Percentiles rank a stretch among this genome's conserved stretches.
These are phyloP conservation scores for Plectus sambesii DNA, from an alignment of 1,140 invertebrate species.

Conservation along the genomic window DNA sequence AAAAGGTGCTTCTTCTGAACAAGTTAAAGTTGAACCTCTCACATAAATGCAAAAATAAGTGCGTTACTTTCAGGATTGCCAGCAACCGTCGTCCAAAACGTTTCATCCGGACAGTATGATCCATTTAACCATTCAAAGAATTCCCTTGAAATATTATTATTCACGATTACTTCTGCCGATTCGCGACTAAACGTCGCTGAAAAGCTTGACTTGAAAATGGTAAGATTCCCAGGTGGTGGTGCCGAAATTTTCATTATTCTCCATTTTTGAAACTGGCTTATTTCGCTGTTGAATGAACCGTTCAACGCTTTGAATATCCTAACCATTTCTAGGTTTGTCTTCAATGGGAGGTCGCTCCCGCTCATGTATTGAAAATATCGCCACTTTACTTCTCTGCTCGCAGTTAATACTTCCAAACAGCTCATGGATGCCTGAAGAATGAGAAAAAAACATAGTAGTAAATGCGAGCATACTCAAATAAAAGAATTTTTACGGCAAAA, in stretches of 20 bases:
- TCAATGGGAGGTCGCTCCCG: slow-evolving; percentile 11
- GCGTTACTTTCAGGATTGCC: slow-evolving; percentile 10
- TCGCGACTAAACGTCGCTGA: slow-evolving; percentile 22
- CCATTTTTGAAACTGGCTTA: slow-evolving; percentile 19
- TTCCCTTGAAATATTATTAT: slow-evolving; percentile 6
- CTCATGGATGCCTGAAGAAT: slow-evolving; percentile 1
- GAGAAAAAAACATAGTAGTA: slow-evolving; percentile 8
- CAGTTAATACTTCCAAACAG: slow-evolving; percentile 17
- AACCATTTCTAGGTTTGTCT: slow-evolving; percentile 22
- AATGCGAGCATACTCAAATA: too few relatives aligned
- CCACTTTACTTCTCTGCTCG: neutral
- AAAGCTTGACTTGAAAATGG: slow-evolving; percentile 20
- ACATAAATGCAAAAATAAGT: too few relatives aligned
- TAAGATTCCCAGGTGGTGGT: too few relatives aligned
- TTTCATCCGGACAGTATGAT: slow-evolving; percentile 12
- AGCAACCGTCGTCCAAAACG: slow-evolving; percentile 14
- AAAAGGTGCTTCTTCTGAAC: too few relatives aligned
- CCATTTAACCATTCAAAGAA: slow-evolving; percentile 13
- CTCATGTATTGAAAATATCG: slow-evolving; percentile 10
- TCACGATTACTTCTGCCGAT: slow-evolving; percentile 18
- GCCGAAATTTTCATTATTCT: too few relatives aligned
- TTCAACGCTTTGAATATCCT: slow-evolving; percentile 17
- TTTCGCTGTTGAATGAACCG: slow-evolving; percentile 13
- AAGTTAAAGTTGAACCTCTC: too few relatives aligned
- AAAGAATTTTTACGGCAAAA: too few relatives aligned